Evolutionary conservation across 1,140 invertebrate species (phyloP).

Genomic region (Homarus americanus): DNA sequence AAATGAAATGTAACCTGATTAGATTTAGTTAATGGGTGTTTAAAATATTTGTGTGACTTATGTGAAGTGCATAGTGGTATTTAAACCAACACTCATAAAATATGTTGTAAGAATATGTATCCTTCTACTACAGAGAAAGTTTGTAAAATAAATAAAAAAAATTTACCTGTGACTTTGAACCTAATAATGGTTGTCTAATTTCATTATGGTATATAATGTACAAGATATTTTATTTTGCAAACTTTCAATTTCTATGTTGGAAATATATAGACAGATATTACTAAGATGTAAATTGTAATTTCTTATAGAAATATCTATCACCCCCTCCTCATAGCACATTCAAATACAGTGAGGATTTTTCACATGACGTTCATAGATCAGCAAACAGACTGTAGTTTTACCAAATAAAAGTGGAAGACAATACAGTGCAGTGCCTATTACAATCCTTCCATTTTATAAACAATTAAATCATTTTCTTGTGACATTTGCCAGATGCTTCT

Average conservation of each 20-base stretch:
- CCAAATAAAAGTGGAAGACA: conserved; percentile 8
- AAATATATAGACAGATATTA: neutral
- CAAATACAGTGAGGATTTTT: neutral
- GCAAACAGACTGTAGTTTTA: conserved; percentile 12
- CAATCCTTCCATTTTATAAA: too few species aligned
- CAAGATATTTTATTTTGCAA: neutral
- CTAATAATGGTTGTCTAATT: too few species aligned
- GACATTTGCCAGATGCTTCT: too few species aligned
- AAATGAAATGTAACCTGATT: neutral
- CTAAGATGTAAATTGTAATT: neutral
- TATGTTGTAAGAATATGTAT: neutral
- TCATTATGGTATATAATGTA: neutral
- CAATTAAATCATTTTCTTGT: too few species aligned
- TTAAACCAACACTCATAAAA: neutral
- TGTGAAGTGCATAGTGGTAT: neutral
- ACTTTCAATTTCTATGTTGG: neutral
- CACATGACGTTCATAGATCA: conserved; percentile 2
- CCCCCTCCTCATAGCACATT: neutral
- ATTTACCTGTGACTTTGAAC: neutral
- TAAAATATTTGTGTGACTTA: neutral
- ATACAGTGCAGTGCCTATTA: too few species aligned
- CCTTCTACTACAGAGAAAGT: neutral
- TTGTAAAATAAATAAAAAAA: neutral
- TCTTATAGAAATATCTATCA: conserved; percentile 22
- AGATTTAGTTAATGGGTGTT: conserved; percentile 11